Base-by-base conservation (phyloP, 1,140 invertebrate species). In the Drosophila varians region DNA sequence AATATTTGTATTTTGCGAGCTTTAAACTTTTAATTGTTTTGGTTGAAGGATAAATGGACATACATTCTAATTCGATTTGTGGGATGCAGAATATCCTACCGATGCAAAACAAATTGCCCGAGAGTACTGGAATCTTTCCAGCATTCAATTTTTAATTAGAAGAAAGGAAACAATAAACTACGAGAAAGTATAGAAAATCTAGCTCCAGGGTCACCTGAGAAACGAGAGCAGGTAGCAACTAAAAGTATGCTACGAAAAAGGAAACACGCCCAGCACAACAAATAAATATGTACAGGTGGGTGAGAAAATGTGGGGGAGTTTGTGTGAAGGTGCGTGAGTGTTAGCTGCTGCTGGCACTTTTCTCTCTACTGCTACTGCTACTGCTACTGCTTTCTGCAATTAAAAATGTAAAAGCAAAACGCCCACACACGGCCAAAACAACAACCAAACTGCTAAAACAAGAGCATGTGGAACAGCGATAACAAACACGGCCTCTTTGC, bases 171-270 rank as follows among this genome's bases (percentile, higher is more conserved):
- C 31, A 60, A 58, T 76, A 83, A 83, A 65, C 48, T 61, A 62
- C 49, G 40, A 36, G 40, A 36, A 54, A 4, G 34, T 21, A 21
- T 4, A 21, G 45, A 40, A 42, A 26, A 36, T 43, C 26, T 43
- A 52, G 57, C 64, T 71, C 64, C 58, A 49, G 51, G 66, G 74
- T 75, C 45, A 70, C 54, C 58, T 46, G 56, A 42, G 19, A 56
- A 54, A 60, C 61, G 49, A 57, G 49, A 70, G 45, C 54, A 25
- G 62, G 12, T 43, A 62, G 56, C 76, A 47, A 38, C 74, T 54
- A 73, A 86, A 86, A 69, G 76, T 86, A 87, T 86, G 82, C 82
- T 66, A 80, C 66, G 76, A 61, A 75, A 73, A 80, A 61, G 61
- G 9, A 36, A 36, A 36, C 34, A 60, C 34, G 23, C 0, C 18